These are phyloP conservation scores for Phania funesta DNA, from an alignment of 2,888 invertebrate species.

Conservation along the genomic window DNA sequence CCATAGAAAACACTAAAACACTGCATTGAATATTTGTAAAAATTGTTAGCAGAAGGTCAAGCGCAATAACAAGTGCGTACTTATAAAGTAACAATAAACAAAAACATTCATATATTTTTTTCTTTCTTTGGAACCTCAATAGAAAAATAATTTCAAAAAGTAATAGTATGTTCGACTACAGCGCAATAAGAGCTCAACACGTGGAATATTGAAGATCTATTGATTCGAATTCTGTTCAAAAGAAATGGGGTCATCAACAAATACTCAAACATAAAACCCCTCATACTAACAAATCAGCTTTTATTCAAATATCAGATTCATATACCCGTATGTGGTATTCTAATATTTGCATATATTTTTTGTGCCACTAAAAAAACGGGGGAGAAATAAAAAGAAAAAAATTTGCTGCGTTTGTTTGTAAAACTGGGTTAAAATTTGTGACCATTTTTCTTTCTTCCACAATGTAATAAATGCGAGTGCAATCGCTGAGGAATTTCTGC, in stretches of 20 bases:
- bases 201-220: not conserved
- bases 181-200: not conserved
- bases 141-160: not conserved
- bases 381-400: not conserved
- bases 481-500: not conserved
- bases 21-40: not conserved
- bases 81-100: not conserved
- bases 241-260: slow-evolving; percentile 13
- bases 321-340: not conserved
- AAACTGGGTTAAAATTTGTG: slow-evolving; percentile 30
- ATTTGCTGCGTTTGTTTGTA: slow-evolving; percentile 23
- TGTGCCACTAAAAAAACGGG: not conserved
- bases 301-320: not conserved
- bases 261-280: not conserved
- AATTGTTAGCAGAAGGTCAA: slow-evolving; percentile 22
- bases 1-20: not conserved
- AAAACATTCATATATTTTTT: not conserved
- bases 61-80: slow-evolving; percentile 6
- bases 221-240: slow-evolving; percentile 5
- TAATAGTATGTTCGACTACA: not conserved
- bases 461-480: slow-evolving; percentile 13
- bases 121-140: slow-evolving; percentile 19
- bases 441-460: slow-evolving; percentile 6
- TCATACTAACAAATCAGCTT: not conserved
- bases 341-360: slow-evolving; percentile 1